Evolutionary conservation across 2,888 invertebrate species (phyloP), one percentile per base, ranked within the genome.

Genomic region (Ectemnius cavifrons): DNA sequence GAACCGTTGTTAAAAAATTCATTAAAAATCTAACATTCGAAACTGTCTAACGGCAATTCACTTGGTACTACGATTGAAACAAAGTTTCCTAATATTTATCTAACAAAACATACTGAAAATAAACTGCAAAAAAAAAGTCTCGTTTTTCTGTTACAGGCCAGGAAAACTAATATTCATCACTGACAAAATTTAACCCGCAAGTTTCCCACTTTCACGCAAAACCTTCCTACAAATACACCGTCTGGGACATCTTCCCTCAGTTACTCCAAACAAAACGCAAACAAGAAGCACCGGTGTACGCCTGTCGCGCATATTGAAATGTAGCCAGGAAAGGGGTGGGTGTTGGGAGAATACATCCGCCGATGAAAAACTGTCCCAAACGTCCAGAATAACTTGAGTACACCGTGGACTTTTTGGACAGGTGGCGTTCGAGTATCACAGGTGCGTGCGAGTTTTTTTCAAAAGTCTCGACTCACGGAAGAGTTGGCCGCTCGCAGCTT

Each of bases 401-500:
- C 56, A 45, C 28, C 59, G 8, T 8, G 14, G 23, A 45, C 47
- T 49, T 18, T 28, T 18, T 65, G 28, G n/a, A 37, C 23, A 59
- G 64, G 68, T 62, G 18, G 45, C 62, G 14, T 28, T 28, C 18
- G 57, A 52, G 49, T 28, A 46, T 14, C 63, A 52, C 69, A 59
- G 63, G 57, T 63, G 69, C 37, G 61, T 46, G 13, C n/a, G 62
- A 47, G 37, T 64, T 74, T 74, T 74, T 23, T 61, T 52, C 64
- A 63, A 75, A 63, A 70, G 20, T 28, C 59, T 70, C 23, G 23
- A 23, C 23, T 4, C 56, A n/a, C n/a, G 5, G 56, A 13, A 20
- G 23, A 23, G 56, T 71, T 37, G 20, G n/a, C 16, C 6, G 68
- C 14, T 47, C 1, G 63, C 13, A n/a, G n/a, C n/a, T n/a, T 75